Evolutionary conservation across 2,797 vertebrate genomes (phyloP), one percentile per base, ranked within the genome.

Genomic region (Phataginus tetradactyla): DNA sequence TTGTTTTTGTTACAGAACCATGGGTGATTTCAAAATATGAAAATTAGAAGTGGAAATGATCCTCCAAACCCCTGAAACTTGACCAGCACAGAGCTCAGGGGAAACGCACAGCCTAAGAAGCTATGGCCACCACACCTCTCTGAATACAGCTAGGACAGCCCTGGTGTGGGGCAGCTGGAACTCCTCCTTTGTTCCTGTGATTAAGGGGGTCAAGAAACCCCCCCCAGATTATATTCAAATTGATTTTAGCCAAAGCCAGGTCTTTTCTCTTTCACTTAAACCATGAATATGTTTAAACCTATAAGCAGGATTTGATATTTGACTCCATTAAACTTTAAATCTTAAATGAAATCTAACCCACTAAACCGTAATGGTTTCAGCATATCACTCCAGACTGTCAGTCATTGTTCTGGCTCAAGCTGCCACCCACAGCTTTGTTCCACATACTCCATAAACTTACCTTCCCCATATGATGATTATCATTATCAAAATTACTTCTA

Each of bases 271-370:
- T 68, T 81, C 51, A 61, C 9, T 71, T 32, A 74, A 42, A 34
- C 64, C 85, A 87, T 59, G 39, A 86, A 86, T 68, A 55, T 51
- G 81, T 84, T 81, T 51, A 80, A 96, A 72, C 55, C 59, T 68
- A 69, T 4, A 83, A 68, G 78, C 34, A 90, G n/a, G 27, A 66
- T 95, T 92, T 93, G 21, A 45, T 42, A 75, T 79, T 80, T 96
- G 57, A 83, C 34, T 68, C 21, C 12, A 64, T 69, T 94, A 79
- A 27, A 66, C 37, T 86, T 86, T 79, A 63, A 91, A 69, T 94
- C 51, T 92, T 85, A 86, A 95, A 69, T 61, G 32, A 89, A 88
- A 79, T 86, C 29, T 59, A 71, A 86, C 34, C 64, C 21, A 91
- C 49, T 86, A 72, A 63, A 57, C 86, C 51, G 55, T 49, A 45